Percentiles rank a stretch among this genome's conserved stretches.
Evolutionary conservation across 2,797 vertebrate genomes (phyloP).

Genomic region (Pempheris klunzingeri): DNA sequence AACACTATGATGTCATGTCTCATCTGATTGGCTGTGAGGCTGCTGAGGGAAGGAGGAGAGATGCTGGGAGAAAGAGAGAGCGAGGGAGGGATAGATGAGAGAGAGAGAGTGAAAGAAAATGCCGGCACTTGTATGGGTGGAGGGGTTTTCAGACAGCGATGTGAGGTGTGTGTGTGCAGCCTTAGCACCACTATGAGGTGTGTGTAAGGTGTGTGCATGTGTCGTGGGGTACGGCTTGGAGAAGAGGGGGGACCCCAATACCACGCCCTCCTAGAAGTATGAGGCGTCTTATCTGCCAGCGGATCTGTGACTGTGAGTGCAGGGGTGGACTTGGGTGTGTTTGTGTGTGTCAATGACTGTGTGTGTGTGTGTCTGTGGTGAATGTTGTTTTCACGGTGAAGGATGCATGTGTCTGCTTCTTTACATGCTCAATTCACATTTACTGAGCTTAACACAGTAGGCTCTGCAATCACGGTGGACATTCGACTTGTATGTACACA

Average conservation of each 20-base stretch:
- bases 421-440: slow-evolving; percentile 22
- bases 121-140: slow-evolving; percentile 90
- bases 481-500: slow-evolving; percentile 6
- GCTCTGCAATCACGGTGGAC: neutral
- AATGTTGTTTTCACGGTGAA: slow-evolving; percentile 1
- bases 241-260: slow-evolving; percentile 76
- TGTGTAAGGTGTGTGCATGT: slow-evolving; percentile 81
- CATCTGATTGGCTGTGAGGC: slow-evolving; percentile 79
- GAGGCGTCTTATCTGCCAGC: slow-evolving; percentile 98
- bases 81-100: slow-evolving; percentile 48
- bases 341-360: slow-evolving; percentile 34
- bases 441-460: slow-evolving; percentile 19
- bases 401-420: slow-evolving; percentile 5
- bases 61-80: slow-evolving; percentile 66
- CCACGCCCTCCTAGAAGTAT: slow-evolving; percentile 85
- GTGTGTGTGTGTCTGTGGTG: slow-evolving; percentile 32
- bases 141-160: slow-evolving; percentile 81
- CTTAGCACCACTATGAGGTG: slow-evolving; percentile 70
- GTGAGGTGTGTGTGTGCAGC: slow-evolving; percentile 73
- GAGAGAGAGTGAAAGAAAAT: slow-evolving; percentile 88
- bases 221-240: slow-evolving; percentile 64
- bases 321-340: slow-evolving; percentile 80
- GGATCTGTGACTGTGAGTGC: slow-evolving; percentile 99
- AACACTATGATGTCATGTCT: slow-evolving; percentile 86
- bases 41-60: slow-evolving; percentile 77